Evolutionary conservation across 2,888 invertebrate genomes (phyloP), one percentile per base, ranked within the genome.

Genomic region (Melanostoma scalare): DNA sequence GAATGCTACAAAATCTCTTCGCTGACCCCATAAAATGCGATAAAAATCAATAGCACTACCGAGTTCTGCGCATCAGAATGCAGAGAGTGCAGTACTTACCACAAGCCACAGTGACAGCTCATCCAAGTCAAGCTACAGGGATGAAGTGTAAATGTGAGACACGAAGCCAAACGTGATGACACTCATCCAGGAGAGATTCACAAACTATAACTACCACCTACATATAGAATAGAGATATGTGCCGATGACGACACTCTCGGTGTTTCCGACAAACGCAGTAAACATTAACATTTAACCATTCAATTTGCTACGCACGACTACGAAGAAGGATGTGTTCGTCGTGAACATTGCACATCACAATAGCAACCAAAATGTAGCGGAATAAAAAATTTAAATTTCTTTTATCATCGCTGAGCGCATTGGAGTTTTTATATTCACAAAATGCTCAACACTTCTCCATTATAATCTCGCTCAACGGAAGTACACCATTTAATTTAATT

Each of bases 241-340:
- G 35, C 6, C 50, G 33, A 61, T 42, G 20, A 10, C 50, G 20
- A 56, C 50, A 67, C 61, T 63, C 71, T 42, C n/a, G 69, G 40
- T 61, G 69, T 65, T 68, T 73, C 68, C 69, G 82, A 77, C 77
- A 73, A 77, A 63, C 73, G 67, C 77, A 56, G 78, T 78, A 69
- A 84, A 84, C 78, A 79, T 84, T 84, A 84, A 84, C 84, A 84
- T 84, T 84, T 74, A 67, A 84, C 78, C 69, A 71, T 79, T 84
- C 79, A 84, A 84, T 84, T 79, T 75, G 74, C 74, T 74, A 78
- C 84, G 84, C 84, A 84, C 84, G 82, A 71, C 78, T 60, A 67
- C 40, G 71, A 65, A 78, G 69, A 79, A 79, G 84, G 74, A 84
- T 84, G 79, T 20, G 20, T 71, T 74, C 44, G 42, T 53, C 72